A percentile compares a stretch with the other conserved stretches of the same genome.
phyloP scores from a whole-genome alignment of 2,888 invertebrate species.

The Drosophila monieri region DNA sequence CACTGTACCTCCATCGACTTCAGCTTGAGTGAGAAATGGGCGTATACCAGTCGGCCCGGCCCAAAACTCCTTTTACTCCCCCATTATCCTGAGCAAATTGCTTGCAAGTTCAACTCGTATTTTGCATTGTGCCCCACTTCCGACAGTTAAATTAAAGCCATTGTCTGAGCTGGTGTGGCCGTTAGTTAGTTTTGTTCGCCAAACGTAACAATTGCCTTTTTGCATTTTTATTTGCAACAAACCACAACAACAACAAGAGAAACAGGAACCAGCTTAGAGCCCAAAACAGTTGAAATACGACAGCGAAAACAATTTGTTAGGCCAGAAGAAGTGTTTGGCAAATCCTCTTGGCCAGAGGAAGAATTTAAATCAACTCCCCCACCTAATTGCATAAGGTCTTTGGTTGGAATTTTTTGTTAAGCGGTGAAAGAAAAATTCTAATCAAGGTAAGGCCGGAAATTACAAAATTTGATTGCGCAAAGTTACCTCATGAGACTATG shows the following conservation, averaged over 20 bases:
- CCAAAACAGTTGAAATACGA: constrained; percentile 57
- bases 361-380: constrained; percentile 7
- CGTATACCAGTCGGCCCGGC: constrained; percentile 39
- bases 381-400: constrained; percentile 46
- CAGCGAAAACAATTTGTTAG: constrained; percentile 74
- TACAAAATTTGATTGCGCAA: background rate
- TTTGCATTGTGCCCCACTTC: constrained; percentile 77
- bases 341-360: constrained; percentile 46
- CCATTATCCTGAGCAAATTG: constrained; percentile 55
- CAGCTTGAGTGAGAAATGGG: constrained; percentile 58
- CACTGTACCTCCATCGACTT: constrained; percentile 14
- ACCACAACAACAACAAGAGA: constrained; percentile 32
- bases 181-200: constrained; percentile 68
- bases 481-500: too few species aligned
- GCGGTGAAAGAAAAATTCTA: constrained; percentile 50
- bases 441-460: constrained; percentile 10
- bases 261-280: constrained; percentile 16
- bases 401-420: constrained; percentile 12
- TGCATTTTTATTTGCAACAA: constrained; percentile 75
- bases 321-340: constrained; percentile 60
- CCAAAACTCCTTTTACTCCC: constrained; percentile 18
- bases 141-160: constrained; percentile 57
- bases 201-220: constrained; percentile 72
- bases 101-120: constrained; percentile 77
- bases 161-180: constrained; percentile 45